Conservation (phyloP, 2,888 invertebrate species). For the Drosophila putrida region DNA sequence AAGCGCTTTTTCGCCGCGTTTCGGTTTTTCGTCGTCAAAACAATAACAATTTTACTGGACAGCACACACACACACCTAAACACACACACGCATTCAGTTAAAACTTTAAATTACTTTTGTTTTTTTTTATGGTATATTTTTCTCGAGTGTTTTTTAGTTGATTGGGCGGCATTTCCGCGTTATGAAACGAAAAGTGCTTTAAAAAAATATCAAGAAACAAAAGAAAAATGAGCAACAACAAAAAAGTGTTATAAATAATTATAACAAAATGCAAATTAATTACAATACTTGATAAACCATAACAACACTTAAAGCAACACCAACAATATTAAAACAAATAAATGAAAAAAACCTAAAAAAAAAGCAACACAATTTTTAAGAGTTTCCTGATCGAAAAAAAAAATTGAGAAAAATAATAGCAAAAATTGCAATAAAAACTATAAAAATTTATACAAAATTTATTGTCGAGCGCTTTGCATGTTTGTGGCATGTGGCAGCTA, state of each 20-base stretch:
- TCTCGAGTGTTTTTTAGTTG: constrained; percentile 47
- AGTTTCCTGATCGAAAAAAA: constrained; percentile 31
- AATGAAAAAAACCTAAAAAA: not conserved
- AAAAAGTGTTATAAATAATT: constrained; percentile 40
- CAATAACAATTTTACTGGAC: constrained; percentile 24
- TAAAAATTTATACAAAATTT: constrained; percentile 17
- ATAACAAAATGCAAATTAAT: constrained; percentile 70
- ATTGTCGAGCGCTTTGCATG: constrained; percentile 43
- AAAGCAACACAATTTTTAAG: constrained; percentile 15
- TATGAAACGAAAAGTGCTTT: constrained; percentile 52
- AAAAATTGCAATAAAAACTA: constrained; percentile 12
- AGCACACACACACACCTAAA: constrained; percentile 9
- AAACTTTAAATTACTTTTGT: constrained; percentile 13
- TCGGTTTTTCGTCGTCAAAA: constrained; percentile 14
- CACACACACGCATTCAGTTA: constrained; percentile 5
- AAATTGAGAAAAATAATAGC: not conserved
- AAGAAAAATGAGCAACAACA: constrained; percentile 17
- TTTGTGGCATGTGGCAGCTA: constrained; percentile 55
- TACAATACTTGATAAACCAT: constrained; percentile 40
- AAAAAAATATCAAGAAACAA: constrained; percentile 29
- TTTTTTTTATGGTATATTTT: constrained; percentile 26
- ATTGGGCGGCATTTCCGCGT: constrained; percentile 68
- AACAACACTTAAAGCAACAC: constrained; percentile 19
- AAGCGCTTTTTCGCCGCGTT: constrained; percentile 39
- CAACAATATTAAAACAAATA: constrained; percentile 7